Evolutionary conservation across 2,797 vertebrate genomes (phyloP).

Genomic region (Telmatherina bonti): DNA sequence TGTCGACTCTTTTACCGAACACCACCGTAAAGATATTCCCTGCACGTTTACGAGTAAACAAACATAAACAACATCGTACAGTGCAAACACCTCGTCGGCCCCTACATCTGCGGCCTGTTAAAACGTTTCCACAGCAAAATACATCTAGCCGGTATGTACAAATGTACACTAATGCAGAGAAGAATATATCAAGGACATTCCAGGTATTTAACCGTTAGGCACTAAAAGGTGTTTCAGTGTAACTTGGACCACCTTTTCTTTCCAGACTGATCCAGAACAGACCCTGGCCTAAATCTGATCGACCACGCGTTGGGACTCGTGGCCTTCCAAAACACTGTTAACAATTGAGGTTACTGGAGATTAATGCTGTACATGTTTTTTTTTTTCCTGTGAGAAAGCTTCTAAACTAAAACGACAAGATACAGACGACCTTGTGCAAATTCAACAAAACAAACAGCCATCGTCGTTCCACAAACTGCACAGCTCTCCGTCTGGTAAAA

Average conservation of each 20-base stretch:
- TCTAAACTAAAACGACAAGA: constrained; percentile 25
- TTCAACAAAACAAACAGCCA: constrained; percentile 45
- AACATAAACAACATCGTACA: constrained; percentile 56
- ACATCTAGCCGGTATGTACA: constrained; percentile 75
- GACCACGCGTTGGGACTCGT: constrained; percentile 15
- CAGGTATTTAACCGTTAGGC: constrained; percentile 82
- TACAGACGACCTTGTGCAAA: constrained; percentile 41
- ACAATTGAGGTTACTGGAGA: constrained; percentile 60
- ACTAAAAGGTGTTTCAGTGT: constrained; percentile 84
- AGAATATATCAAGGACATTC: constrained; percentile 79
- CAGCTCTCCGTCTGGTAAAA: constrained; percentile 52
- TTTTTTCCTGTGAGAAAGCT: constrained; percentile 27
- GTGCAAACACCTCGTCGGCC: constrained; percentile 57
- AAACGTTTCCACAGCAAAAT: constrained; percentile 61
- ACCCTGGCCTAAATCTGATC: constrained; percentile 54
- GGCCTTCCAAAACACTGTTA: constrained; percentile 46
- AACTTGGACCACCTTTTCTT: constrained; percentile 72
- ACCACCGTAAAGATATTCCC: constrained; percentile 44
- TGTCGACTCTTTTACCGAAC: background rate
- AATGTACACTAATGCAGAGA: constrained; percentile 76
- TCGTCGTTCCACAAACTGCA: constrained; percentile 50
- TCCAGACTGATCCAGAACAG: constrained; percentile 62
- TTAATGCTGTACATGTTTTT: constrained; percentile 30
- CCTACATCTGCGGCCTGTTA: constrained; percentile 30
- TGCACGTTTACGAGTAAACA: constrained; percentile 67